Conservation (phyloP, 1,140 invertebrate genomes). For the Drusus annulatus region DNA sequence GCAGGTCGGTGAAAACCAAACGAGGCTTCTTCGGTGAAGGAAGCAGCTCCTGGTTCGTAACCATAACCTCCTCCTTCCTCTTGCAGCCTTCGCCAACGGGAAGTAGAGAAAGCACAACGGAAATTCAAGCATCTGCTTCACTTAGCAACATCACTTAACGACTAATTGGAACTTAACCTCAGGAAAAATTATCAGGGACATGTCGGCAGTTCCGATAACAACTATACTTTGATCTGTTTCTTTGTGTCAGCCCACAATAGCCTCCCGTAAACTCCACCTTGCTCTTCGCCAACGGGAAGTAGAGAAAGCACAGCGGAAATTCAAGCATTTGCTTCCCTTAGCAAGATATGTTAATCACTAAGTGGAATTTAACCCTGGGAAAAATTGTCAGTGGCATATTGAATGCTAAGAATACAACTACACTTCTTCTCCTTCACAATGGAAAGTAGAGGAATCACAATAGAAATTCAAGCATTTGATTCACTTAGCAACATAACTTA, state of each 20-base stretch:
- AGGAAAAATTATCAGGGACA: constrained; percentile 58
- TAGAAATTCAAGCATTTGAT: too few relatives aligned
- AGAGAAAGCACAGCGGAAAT: constrained; percentile 39
- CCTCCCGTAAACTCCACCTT: constrained; percentile 65
- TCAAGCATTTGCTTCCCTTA: constrained; percentile 22
- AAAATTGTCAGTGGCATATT: too few relatives aligned
- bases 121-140: constrained; percentile 41
- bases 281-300: constrained; percentile 71
- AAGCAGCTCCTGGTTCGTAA: constrained; percentile 74
- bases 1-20: constrained; percentile 99
- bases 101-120: constrained; percentile 41
- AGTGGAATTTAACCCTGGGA: too few relatives aligned
- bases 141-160: neutral
- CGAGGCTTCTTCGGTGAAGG: constrained; percentile 98
- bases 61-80: constrained; percentile 95
- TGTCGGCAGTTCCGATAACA: constrained; percentile 47
- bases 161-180: neutral
- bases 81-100: constrained; percentile 85
- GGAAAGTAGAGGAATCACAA: too few relatives aligned
- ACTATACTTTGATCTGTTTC: too few relatives aligned
- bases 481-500: too few relatives aligned
- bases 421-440: too few relatives aligned
- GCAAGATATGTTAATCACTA: too few relatives aligned
- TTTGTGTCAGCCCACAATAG: too few relatives aligned
- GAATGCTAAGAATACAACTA: too few relatives aligned